A percentile compares a stretch with the other conserved stretches of the same genome.
phyloP scores from a whole-genome alignment of 2,113 vertebrate species.

The Sminthopsis crassicaudata region DNA sequence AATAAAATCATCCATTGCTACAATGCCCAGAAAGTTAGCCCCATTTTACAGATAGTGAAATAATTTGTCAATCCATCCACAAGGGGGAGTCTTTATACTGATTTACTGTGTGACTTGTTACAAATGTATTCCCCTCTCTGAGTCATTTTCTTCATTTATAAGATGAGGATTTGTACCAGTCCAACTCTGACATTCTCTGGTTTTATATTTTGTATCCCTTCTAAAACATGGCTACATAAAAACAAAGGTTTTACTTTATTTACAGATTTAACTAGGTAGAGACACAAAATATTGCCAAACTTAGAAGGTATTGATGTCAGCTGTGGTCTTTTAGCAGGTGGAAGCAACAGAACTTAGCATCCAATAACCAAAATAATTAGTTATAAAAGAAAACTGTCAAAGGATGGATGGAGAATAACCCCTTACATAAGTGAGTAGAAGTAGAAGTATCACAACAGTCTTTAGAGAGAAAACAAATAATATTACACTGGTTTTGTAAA shows the following conservation, averaged over 20 bases:
- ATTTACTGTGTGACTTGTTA: not conserved
- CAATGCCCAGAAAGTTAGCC: not conserved
- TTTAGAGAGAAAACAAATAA: not conserved
- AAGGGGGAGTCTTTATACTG: not conserved
- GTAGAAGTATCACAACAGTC: not conserved
- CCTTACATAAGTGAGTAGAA: not conserved
- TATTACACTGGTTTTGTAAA: not conserved
- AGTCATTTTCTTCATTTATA: not conserved
- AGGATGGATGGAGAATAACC: not conserved
- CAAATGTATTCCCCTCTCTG: not conserved
- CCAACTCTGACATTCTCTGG: not conserved
- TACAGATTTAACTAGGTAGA: not conserved
- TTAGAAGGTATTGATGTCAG: not conserved
- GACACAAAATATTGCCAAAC: not conserved
- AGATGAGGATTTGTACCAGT: not conserved
- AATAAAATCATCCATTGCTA: not conserved
- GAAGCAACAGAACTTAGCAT: not conserved
- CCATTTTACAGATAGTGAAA: not conserved
- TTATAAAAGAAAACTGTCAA: not conserved
- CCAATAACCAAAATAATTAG: not conserved
- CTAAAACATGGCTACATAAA: not conserved
- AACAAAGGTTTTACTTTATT: not conserved
- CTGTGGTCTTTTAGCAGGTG: not conserved
- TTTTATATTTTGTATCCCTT: not conserved
- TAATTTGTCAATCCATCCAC: not conserved